Evolutionary conservation across 2,797 vertebrate genomes (phyloP).

Genomic region (Amblyraja radiata): DNA sequence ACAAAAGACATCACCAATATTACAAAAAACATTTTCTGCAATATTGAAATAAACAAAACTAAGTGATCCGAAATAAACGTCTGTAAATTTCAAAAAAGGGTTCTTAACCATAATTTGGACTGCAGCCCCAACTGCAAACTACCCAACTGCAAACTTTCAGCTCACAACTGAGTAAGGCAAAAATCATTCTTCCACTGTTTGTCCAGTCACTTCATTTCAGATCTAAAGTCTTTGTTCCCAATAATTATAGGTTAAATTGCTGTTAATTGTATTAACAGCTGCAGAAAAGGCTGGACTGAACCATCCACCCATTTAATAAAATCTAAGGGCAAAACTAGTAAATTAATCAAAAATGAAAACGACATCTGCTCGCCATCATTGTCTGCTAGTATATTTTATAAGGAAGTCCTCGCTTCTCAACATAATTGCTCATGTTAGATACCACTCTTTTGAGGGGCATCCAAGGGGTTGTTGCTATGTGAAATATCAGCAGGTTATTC

Average conservation of each 20-base stretch:
- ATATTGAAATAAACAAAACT: not conserved
- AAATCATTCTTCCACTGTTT: not conserved
- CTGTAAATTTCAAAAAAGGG: too few species aligned
- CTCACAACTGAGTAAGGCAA: not conserved
- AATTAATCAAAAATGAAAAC: constrained; percentile 17
- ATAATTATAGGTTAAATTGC: not conserved
- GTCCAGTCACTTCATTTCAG: not conserved
- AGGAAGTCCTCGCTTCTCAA: not conserved
- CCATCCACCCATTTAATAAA: not conserved
- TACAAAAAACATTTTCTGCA: not conserved
- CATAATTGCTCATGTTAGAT: not conserved
- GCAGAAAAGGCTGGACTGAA: not conserved
- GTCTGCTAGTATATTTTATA: not conserved
- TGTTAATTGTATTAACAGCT: constrained; percentile 3
- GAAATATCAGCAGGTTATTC: not conserved
- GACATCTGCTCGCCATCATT: constrained; percentile 18
- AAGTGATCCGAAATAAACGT: not conserved
- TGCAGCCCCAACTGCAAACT: not conserved
- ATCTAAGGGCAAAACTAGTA: not conserved
- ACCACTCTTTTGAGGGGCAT: too few species aligned
- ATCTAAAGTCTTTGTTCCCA: not conserved
- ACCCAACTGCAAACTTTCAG: not conserved
- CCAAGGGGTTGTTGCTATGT: not conserved
- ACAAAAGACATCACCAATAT: not conserved
- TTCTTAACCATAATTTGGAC: not conserved